Evolutionary conservation across 1,140 invertebrate species (phyloP).

Genomic region (Stenopsyche tienmushanensis): DNA sequence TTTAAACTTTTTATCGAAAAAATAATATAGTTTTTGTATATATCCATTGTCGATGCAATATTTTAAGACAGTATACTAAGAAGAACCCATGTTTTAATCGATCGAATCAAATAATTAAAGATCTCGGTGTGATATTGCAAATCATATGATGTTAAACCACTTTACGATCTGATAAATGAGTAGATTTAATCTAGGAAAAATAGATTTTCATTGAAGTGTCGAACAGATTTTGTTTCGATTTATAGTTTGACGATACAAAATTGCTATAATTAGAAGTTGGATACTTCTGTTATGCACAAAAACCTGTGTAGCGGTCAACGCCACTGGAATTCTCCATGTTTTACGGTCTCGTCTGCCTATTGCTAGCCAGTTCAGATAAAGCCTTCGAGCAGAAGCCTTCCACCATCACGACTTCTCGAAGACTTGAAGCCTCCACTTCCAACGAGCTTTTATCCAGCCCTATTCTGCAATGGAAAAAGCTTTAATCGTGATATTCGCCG

Average conservation of each 20-base stretch:
- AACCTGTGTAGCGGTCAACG: slow-evolving; percentile 39
- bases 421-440: neutral
- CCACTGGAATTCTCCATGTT: slow-evolving; percentile 34
- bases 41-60: too few relatives aligned
- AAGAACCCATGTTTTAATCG: too few relatives aligned
- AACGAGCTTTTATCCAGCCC: neutral
- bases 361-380: slow-evolving; percentile 20
- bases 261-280: slow-evolving; percentile 6
- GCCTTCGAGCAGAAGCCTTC: slow-evolving; percentile 21
- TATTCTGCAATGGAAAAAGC: too few relatives aligned
- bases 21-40: too few relatives aligned
- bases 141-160: too few relatives aligned
- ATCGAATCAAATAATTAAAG: too few relatives aligned
- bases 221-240: neutral
- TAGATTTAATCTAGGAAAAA: too few relatives aligned
- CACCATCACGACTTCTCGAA: too few relatives aligned
- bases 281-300: slow-evolving; percentile 6
- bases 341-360: slow-evolving; percentile 19
- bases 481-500: neutral
- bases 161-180: too few relatives aligned
- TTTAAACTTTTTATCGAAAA: neutral
- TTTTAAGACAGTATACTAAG: too few relatives aligned
- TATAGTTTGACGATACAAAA: neutral
- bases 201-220: too few relatives aligned
- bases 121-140: too few relatives aligned